Conservation (phyloP, 2,113 vertebrate species). For the Hylia prasina region DNA sequence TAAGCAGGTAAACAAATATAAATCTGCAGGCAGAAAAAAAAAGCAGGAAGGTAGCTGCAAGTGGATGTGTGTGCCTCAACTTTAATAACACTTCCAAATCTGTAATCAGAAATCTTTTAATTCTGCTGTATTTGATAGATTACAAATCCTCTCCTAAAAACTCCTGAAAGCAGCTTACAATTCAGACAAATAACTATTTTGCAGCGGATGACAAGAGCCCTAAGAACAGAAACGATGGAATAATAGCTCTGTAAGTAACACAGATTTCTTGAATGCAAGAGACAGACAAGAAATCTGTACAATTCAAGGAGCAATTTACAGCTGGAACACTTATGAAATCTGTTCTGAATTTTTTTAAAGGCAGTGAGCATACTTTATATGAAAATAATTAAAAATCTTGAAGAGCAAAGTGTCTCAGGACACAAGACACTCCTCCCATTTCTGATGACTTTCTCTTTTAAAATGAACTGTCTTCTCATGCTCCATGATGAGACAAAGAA, state of each 20-base stretch:
- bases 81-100: neutral
- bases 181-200: constrained; percentile 51
- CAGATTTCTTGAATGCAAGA: neutral
- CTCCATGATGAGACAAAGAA: neutral
- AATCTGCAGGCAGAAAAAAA: neutral
- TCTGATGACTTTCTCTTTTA: constrained; percentile 26
- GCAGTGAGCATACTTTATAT: neutral
- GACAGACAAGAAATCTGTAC: neutral
- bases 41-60: neutral
- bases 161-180: constrained; percentile 50
- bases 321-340: neutral
- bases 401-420: neutral
- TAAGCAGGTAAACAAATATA: neutral
- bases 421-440: neutral
- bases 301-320: neutral
- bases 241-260: constrained; percentile 34
- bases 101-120: constrained; percentile 42
- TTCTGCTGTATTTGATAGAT: constrained; percentile 48
- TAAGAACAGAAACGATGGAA: constrained; percentile 5
- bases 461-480: neutral
- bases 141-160: constrained; percentile 58
- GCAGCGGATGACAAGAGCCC: neutral
- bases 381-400: neutral
- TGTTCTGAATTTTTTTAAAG: neutral
- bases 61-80: neutral